Base-by-base conservation (phyloP, 2,888 invertebrate species). In the Scaptomyza parva region DNA sequence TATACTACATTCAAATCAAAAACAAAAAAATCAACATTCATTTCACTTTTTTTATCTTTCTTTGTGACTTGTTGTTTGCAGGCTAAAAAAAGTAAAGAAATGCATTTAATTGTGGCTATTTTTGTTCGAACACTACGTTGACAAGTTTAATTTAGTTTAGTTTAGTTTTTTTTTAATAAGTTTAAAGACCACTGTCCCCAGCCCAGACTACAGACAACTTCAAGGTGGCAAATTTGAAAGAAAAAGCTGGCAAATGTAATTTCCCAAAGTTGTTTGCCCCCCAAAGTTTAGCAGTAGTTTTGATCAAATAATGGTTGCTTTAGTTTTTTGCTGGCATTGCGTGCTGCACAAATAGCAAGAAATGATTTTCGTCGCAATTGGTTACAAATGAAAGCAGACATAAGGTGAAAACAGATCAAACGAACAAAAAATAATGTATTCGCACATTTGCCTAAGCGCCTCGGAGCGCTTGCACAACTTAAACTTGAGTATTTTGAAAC, bases 21-120 rank as follows among this genome's bases (percentile, higher is more conserved):
- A 39, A 45, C 48, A 65, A 50, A 33, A 35, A 59, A 65, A 45
- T 33, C 17, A 40, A 52, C 47, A 62, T 33, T 67, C 35, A 60
- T 60, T 75, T 60, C 48, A 35, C 48, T 52, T 67, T 53, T 53
- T 44, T 30, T 51, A 52, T 40, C 24, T 22, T 12, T 69, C 26
- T 30, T 33, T 37, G 37, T 12, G 26, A 7, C 14, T 40, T 22
- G 60, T 44, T 18, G 41, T 48, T 64, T 51, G 50, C 55, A 58
- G 68, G 52, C 54, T 55, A 69, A 58, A 53, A 70, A 77, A 82
- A 82, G 82, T 81, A 85, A 70, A 81, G 79, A 82, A 85, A 85
- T 85, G 67, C 82, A 82, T 82, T 85, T 82, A 85, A 85, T 82
- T 78, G 83, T 67, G 72, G 64, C 61, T 50, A 73, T 37, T 65